These are phyloP conservation scores for Acanthurus leucopareius DNA, from an alignment of 2,797 vertebrate species.

Conservation along the genomic window DNA sequence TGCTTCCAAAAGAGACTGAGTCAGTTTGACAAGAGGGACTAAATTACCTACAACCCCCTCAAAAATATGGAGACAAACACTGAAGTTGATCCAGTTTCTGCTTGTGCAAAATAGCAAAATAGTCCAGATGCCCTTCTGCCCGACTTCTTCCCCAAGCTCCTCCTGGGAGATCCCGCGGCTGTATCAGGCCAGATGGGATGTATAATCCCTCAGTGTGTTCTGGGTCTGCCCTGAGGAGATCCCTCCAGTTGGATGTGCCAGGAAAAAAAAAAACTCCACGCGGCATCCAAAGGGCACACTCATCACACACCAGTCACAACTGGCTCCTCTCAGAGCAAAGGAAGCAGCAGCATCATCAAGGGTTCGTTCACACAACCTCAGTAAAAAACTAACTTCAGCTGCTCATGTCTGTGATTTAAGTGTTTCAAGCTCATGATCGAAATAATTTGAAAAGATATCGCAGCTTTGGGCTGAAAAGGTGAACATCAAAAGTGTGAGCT, in stretches of 20 bases:
- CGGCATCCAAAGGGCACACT: constrained; percentile 1
- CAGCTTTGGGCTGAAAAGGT: not conserved
- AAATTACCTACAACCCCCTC: too few species aligned
- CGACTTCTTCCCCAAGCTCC: constrained; percentile 20
- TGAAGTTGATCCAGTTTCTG: not conserved
- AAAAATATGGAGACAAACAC: too few species aligned
- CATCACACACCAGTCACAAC: constrained; percentile 7
- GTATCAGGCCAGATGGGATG: constrained; percentile 44
- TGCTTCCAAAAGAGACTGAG: too few species aligned
- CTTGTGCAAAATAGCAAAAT: too few species aligned
- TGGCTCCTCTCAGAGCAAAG: not conserved
- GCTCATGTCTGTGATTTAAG: too few species aligned
- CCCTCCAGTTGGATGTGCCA: constrained; percentile 21
- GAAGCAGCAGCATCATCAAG: not conserved
- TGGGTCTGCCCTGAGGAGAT: constrained; percentile 25
- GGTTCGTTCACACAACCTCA: too few species aligned
- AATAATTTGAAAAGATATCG: not conserved
- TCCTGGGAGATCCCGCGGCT: not conserved
- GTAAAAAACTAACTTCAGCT: too few species aligned
- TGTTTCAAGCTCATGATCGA: too few species aligned
- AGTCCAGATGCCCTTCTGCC: not conserved
- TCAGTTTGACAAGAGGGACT: too few species aligned
- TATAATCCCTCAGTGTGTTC: constrained; percentile 38
- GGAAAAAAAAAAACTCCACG: not conserved
- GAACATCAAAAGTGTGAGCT: not conserved